Percentiles rank a stretch among this genome's conserved stretches.
Conservation (phyloP, 2,888 invertebrate species). For the Nephrotoma appendiculata region DNA sequence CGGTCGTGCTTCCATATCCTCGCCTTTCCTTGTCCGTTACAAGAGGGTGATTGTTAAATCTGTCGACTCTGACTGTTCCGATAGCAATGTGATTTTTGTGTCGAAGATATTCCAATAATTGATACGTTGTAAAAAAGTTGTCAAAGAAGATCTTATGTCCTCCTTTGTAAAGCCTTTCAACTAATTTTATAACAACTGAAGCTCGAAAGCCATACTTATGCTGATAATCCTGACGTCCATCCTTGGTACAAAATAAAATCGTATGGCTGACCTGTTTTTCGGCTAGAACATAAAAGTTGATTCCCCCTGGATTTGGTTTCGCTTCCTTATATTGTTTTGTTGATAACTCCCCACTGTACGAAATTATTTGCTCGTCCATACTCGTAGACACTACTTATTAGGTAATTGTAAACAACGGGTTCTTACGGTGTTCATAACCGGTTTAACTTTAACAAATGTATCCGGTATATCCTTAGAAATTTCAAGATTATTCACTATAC, state of each 20-base stretch:
- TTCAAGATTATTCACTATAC: neutral
- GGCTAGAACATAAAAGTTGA: neutral
- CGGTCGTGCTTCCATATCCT: too few species aligned
- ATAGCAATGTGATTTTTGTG: too few species aligned
- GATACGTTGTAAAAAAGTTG: too few species aligned
- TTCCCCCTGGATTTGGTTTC: neutral
- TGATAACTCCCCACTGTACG: neutral
- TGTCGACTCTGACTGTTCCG: too few species aligned
- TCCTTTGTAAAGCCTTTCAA: too few species aligned
- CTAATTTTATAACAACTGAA: too few species aligned
- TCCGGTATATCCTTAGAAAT: neutral
- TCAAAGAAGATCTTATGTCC: too few species aligned
- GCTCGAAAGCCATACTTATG: too few species aligned
- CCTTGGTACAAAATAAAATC: slow-evolving; percentile 2
- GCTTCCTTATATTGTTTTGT: neutral
- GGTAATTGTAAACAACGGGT: neutral
- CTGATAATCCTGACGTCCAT: neutral
- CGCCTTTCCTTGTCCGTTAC: too few species aligned
- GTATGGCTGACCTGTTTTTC: neutral
- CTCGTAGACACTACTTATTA: neutral
- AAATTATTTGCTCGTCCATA: neutral
- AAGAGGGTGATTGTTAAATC: neutral
- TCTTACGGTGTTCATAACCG: neutral
- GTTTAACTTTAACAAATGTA: neutral
- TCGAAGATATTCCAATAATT: too few species aligned